phyloP scores from a whole-genome alignment of 2,797 vertebrate species.

The Crocodylus rhombifer region DNA sequence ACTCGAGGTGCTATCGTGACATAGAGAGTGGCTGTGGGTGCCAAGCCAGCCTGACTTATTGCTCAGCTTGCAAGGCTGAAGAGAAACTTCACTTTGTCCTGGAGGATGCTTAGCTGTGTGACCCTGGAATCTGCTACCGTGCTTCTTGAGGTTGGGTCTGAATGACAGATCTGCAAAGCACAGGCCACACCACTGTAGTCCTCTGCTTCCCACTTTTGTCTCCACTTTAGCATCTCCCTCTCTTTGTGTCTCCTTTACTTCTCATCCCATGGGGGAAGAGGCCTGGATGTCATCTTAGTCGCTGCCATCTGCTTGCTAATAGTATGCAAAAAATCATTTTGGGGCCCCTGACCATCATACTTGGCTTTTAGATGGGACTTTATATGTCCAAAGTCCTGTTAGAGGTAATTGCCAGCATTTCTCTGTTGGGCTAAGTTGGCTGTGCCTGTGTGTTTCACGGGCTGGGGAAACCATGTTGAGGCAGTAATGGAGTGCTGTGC shows the following conservation, averaged over 20 bases:
- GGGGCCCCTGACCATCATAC: neutral
- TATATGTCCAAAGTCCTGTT: neutral
- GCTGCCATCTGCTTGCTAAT: neutral
- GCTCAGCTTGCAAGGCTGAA: neutral
- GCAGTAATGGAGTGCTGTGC: neutral
- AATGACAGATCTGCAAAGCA: neutral
- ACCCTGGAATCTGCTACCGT: neutral
- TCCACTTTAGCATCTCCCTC: neutral
- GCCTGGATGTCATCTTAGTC: neutral
- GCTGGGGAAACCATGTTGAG: neutral
- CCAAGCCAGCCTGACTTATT: neutral
- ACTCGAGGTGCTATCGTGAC: neutral
- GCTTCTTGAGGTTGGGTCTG: neutral
- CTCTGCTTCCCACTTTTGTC: neutral
- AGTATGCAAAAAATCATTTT: neutral
- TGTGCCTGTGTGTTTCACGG: neutral
- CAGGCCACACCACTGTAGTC: neutral
- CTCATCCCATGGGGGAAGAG: neutral
- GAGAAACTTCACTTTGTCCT: neutral
- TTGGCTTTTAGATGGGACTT: neutral
- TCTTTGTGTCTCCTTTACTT: neutral
- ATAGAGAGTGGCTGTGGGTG: neutral
- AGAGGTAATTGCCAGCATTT: neutral
- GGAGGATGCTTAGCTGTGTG: neutral
- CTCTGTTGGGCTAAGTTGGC: too few species aligned